Base-by-base conservation (phyloP, 2,888 invertebrate genomes). In the Apotomis turbidana region DNA sequence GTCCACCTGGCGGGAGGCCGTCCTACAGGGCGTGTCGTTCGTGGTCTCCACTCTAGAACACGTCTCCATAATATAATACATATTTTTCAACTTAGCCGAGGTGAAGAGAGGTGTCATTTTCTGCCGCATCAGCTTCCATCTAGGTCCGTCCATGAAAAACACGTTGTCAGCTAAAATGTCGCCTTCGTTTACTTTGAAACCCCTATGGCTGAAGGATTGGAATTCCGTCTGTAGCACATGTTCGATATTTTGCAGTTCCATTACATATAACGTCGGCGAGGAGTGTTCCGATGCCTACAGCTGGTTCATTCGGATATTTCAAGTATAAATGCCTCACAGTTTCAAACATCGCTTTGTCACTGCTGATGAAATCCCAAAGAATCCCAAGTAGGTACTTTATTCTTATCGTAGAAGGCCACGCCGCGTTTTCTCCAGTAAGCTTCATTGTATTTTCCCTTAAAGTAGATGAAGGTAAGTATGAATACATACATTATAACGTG, bases 21-120 rank as follows among this genome's bases (percentile, higher is more conserved):
- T n/a, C n/a, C n/a, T n/a, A n/a, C n/a, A n/a, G n/a, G n/a, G n/a
- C n/a, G n/a, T n/a, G n/a, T n/a, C n/a, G n/a, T n/a, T n/a, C n/a
- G n/a, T n/a, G n/a, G n/a, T n/a, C n/a, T n/a, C n/a, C n/a, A n/a
- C n/a, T n/a, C n/a, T n/a, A n/a, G n/a, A n/a, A n/a, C n/a, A n/a
- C n/a, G n/a, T 86, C n/a, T 86, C 86, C 49, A 90, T 84, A 1
- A 89, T 85, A 61, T 84, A 85, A 74, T 84, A 90, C 88, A 92
- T 88, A 46, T 87, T 89, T 68, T 83, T 88, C n/a, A 91, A 77
- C 75, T 91, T 91, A 0, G 80, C 77, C 0, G 83, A 78, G 0
- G 90, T 89, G 73, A 92, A 91, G 0, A 88, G 78, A 0, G 91
- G 88, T 0, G 87, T 84, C 72, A 93, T 15, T 15, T 15, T 15